Base-by-base conservation (phyloP, 2,113 vertebrate species). In the Pomatostomus ruficeps region DNA sequence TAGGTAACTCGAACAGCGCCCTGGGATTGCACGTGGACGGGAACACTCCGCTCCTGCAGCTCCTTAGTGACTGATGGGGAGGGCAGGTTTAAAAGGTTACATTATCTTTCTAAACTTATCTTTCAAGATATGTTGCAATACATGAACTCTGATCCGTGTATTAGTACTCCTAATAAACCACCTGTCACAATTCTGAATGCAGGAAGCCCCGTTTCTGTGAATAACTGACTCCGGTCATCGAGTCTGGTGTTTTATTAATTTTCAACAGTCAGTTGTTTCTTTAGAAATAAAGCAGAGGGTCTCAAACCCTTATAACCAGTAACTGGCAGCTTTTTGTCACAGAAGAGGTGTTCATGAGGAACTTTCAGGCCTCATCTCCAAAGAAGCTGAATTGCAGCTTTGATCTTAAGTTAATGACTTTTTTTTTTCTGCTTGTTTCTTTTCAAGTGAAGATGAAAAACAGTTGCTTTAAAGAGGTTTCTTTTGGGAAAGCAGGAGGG, bases 1-100 rank as follows among this genome's bases (percentile, higher is more conserved):
- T 98, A 95, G 98, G 98, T 98, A 96, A 93, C 80, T 79, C 67
- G 80, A 77, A 2, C 71, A 12, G 18, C 6, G 42, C 72, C 0
- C 88, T 65, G 5, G 19, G 26, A 3, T 66, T 65, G 25, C 16
- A 9, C 29, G 20, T 29, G 67, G 9, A 13, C 29, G 29, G 85
- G 42, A 62, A 6, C 23, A 4, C 46, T 25, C 8, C 26, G 24
- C 25, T 58, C 40, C 67, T 19, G 0, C 0, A 36, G 26, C 31
- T 93, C 21, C 33, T 42, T 14, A 23, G 36, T 18, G 33, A 10
- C 14, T 59, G 19, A 25, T 2, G 1, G n/a, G 6, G 9, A 35
- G 54, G 38, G 29, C 35, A 31, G 14, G 12, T 75, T 22, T 11
- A 14, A 52, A 28, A 42, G 10, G 25, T 31, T 38, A 17, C 14